Base-by-base conservation (phyloP, 2,888 invertebrate species). In the Nephrocerus scutellatus region DNA sequence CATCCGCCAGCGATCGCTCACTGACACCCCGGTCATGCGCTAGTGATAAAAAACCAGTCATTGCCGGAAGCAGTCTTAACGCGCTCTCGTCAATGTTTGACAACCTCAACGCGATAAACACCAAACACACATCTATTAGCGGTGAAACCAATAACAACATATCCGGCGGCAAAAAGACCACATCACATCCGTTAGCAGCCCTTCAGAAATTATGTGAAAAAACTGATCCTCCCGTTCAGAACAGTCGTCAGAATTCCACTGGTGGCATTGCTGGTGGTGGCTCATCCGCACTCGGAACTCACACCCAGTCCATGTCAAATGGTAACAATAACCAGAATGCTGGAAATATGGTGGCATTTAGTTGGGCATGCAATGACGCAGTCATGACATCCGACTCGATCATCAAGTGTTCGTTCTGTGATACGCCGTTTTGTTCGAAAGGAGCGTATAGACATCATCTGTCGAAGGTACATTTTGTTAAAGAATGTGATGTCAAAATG, bases 401-500 rank as follows among this genome's bases (percentile, higher is more conserved):
- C 44, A 89, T 92, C 80, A 92, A 92, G 69, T 92, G 92, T 70
- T 89, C 91, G 37, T 85, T 90, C 60, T 92, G 92, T 73, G 92
- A 92, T 70, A 91, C 91, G 16, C 90, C 91, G 18, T 95, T 95
- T 67, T 89, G 91, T 52, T 93, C 95, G 25, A 95, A 93, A 70
- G 95, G 93, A 37, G 93, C 95, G 9, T 95, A 93, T 70, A 79
- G 96, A 57, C 95, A 95, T 68, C 96, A 96, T 61, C 72, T 95
- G 55, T 92, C 90, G 31, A 92, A 92, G 70, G 89, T 90, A 82
- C 92, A 92, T 68, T 91, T 92, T 63, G 88, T 91, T 41, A 91
- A 91, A 65, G 91, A 91, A 59, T n/a, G n/a, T n/a, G 86, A 87
- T n/a, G 82, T 82, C 20, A 76, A 84, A 54, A 84, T 85, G 5